Evolutionary conservation across 2,113 vertebrate species (phyloP).

Genomic region (Glareola pratincola): DNA sequence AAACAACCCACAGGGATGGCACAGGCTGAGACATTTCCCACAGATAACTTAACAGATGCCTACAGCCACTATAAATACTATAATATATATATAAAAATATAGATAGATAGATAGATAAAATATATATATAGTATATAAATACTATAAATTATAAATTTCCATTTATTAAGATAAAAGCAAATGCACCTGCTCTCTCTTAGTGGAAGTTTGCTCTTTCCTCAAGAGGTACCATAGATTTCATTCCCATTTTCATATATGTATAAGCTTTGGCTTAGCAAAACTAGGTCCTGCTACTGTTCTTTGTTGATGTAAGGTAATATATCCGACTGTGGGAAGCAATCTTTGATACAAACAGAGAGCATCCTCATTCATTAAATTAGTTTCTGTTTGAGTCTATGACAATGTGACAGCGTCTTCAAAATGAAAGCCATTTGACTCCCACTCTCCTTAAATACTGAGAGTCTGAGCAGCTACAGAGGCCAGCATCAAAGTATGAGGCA

Average conservation of each 20-base stretch:
- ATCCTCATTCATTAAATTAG: neutral
- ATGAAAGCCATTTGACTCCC: neutral
- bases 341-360: neutral
- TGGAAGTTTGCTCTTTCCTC: neutral
- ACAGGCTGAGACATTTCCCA: neutral
- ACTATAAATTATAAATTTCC: no score
- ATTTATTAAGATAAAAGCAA: neutral
- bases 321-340: neutral
- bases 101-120: no score
- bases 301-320: neutral
- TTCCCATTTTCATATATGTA: neutral
- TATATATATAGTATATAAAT: no score
- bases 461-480: neutral
- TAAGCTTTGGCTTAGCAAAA: neutral
- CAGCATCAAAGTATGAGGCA: slow-evolving; percentile 14
- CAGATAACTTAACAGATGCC: neutral
- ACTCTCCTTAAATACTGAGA: neutral
- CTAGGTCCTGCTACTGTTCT: neutral
- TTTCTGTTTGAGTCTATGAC: neutral
- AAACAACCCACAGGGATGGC: neutral
- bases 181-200: neutral
- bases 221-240: neutral
- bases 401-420: neutral
- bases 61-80: neutral
- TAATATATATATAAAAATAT: no score